Percentiles rank a stretch among this genome's conserved stretches.
Conservation (phyloP, 2,113 vertebrate genomes). For the Burhinus bistriatus region DNA sequence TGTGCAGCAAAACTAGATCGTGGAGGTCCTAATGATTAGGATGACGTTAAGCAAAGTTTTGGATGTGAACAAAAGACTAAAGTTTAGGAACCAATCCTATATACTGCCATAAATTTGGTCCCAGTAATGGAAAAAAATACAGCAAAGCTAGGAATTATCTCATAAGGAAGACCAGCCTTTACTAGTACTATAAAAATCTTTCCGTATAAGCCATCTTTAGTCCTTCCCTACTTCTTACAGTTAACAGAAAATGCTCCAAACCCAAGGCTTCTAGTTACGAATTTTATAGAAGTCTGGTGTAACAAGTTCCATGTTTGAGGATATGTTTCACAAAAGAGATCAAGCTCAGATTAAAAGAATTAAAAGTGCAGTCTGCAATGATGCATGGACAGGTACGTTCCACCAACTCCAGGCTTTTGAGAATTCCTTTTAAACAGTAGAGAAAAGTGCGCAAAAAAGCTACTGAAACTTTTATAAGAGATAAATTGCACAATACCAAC, state of each 20-base stretch:
- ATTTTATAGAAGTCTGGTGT: background rate
- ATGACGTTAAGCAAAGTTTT: background rate
- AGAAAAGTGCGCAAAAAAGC: slow-evolving; percentile 25
- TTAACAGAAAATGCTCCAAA: background rate
- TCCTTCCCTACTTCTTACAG: background rate
- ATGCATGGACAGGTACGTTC: background rate
- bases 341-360: background rate
- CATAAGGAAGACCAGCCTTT: background rate
- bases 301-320: background rate
- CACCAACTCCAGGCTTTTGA: slow-evolving; percentile 2
- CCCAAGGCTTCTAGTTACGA: background rate
- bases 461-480: slow-evolving; percentile 60
- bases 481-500: slow-evolving; percentile 64
- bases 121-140: background rate
- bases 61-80: background rate
- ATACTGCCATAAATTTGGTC: background rate
- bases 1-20: background rate
- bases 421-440: slow-evolving; percentile 24
- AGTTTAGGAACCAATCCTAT: background rate
- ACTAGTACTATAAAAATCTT: background rate
- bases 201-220: background rate
- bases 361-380: background rate
- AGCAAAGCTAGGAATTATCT: background rate
- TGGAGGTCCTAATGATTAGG: background rate
- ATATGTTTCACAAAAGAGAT: background rate